Evolutionary conservation across 2,113 vertebrate genomes (phyloP).

Genomic region (Etia nguti): DNA sequence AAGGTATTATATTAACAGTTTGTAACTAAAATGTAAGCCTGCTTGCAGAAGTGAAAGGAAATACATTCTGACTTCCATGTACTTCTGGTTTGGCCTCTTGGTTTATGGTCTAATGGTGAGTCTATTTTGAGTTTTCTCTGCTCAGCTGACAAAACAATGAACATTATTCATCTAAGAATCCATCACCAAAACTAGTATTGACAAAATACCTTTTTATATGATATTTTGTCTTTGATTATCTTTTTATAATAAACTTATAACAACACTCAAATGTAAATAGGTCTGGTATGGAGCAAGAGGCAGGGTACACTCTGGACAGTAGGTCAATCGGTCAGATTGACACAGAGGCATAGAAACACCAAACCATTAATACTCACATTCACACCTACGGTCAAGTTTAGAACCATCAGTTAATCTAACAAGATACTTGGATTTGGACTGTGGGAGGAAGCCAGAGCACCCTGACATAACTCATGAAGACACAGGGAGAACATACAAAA

Average conservation of each 20-base stretch:
- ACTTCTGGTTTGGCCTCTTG: neutral
- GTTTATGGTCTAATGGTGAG: neutral
- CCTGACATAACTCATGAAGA: neutral
- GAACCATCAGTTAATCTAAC: neutral
- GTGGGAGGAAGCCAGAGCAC: neutral
- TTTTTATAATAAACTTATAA: neutral
- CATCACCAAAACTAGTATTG: neutral
- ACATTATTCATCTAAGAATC: neutral
- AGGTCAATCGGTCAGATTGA: neutral
- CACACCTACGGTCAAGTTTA: neutral
- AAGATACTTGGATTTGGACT: neutral
- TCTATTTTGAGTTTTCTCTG: neutral
- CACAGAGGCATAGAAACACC: neutral
- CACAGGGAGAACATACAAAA: neutral
- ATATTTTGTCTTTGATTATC: neutral
- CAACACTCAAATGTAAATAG: neutral
- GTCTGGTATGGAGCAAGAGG: neutral
- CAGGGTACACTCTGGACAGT: neutral
- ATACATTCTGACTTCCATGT: neutral
- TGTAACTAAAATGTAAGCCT: neutral
- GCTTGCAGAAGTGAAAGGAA: neutral
- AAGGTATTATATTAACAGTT: neutral
- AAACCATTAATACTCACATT: neutral
- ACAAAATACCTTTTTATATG: neutral
- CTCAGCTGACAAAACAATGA: neutral